Base-by-base conservation (phyloP, 2,888 invertebrate genomes). In the Adela reaumurella region DNA sequence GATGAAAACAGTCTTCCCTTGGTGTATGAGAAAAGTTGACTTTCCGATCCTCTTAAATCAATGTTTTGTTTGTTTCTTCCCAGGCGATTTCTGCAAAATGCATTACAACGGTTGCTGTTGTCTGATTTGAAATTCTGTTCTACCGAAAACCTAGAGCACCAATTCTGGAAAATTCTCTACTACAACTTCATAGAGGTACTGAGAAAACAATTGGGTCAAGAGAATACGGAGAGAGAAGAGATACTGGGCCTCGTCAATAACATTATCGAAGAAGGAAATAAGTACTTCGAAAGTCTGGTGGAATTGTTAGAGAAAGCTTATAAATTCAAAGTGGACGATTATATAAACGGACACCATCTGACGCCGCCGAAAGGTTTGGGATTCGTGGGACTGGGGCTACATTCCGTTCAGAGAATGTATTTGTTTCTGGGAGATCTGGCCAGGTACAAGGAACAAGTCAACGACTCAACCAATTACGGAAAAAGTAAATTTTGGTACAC, bases 371-470 rank as follows among this genome's bases (percentile, higher is more conserved):
- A 89, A 67, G 84, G 86, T 5, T 67, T 85, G 52, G 84, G 87
- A 8, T 83, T 83, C 57, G 80, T 88, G 35, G 86, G 88, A 16
- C 74, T 94, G 54, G 92, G 92, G 2, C 81, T 94, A 65, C 83
- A 94, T 56, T 89, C 92, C 50, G 88, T 89, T 2, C 97, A 97
- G 70, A 92, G 96, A 59, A 78, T 94, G 54, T 89, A 90, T 58
- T 83, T 97, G 46, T 94, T 89, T 63, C 81, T 97, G 59, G 98
- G 98, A 1, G 97, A 98, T 71, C 82, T 98, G 59, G 89, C 92
- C 14, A 83, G 97, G 51, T 98, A 98, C 70, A 87, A 88, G 64
- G 92, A 94, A 63, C 90, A 91, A 71, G 87, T 88, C 43, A 89
- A 88, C 57, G 90, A 90, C 61, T 87, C 89, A 1, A 82, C 85